Base-by-base conservation (phyloP, 92 coral and sea anemone species). In the Plumapathes pennacea region DNA sequence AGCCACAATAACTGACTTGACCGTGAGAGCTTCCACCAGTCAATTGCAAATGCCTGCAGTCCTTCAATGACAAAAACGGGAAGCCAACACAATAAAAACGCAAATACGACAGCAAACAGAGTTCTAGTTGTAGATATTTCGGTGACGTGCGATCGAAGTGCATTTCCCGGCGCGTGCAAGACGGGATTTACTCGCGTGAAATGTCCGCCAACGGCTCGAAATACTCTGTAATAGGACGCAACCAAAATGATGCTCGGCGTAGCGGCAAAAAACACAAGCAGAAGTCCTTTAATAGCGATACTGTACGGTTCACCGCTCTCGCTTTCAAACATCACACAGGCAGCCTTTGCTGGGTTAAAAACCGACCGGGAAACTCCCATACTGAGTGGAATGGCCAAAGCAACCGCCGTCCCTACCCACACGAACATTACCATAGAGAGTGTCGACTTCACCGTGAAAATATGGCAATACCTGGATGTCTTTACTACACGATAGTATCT, bases 341-440 rank as follows among this genome's bases (percentile, higher is more conserved):
- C 82, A n/a, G 76, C 77, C 60, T 80, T 80, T n/a, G 59, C 74
- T 13, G 87, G 76, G 51, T 70, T 80, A 32, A 80, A 80, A 28
- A 48, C 50, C 6, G 82, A 51, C 5, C 49, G 24, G 5, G 66
- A 61, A 9, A 62, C 61, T 6, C 66, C 72, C 2, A 46, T 41
- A 2, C 50, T 13, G 32, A 58, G 38, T 5, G 87, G 81, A 2
- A 80, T 55, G 2, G 65, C 54, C 5, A 80, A 32, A 49, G 73
- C 43, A 24, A 59, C 17, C 0, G 57, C 87, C 7, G 81, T 80
- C 8, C 13, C 25, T n/a, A 65, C 5, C 87, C 87, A 80, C 0
- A 71, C 77, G 6, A 62, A 20, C 1, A 42, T 25, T 32, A 72
- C 30, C 32, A 60, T 59, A 5, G 55, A 58, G 11, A 52, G n/a